A percentile compares a stretch with the other conserved stretches of the same genome.
Conservation (phyloP, 2,797 vertebrate genomes). For the Podargus strigoides region DNA sequence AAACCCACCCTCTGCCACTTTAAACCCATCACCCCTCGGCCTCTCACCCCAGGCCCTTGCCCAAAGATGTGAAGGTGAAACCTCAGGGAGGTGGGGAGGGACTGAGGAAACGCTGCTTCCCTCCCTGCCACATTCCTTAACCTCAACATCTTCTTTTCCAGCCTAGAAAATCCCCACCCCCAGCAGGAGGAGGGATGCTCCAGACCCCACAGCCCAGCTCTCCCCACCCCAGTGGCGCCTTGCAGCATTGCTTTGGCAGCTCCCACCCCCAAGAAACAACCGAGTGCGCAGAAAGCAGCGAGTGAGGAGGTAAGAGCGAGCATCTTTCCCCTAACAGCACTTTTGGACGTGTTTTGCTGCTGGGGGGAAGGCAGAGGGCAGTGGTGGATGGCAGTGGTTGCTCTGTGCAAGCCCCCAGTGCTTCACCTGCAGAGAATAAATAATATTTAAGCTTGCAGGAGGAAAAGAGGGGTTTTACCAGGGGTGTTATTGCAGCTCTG, state of each 20-base stretch:
- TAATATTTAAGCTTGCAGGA: neutral
- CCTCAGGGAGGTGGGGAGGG: too few relatives aligned
- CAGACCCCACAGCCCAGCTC: neutral
- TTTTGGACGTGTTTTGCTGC: too few relatives aligned
- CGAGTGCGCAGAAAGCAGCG: neutral
- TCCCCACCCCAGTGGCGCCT: neutral
- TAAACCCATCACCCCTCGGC: too few relatives aligned
- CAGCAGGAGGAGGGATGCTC: neutral
- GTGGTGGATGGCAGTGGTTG: neutral
- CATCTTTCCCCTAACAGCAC: neutral
- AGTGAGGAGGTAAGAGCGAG: neutral
- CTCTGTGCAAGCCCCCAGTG: neutral
- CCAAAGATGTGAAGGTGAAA: neutral
- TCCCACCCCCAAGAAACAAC: neutral
- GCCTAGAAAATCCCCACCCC: neutral
- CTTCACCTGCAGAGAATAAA: neutral
- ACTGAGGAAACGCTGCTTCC: neutral
- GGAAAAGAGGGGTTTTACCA: neutral
- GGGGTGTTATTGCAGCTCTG: neutral
- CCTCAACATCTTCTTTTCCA: rapidly evolving
- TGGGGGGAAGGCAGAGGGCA: neutral
- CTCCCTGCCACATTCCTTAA: neutral
- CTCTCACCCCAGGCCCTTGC: too few relatives aligned
- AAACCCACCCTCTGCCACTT: too few relatives aligned
- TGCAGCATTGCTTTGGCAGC: neutral